phyloP scores from a whole-genome alignment of 2,113 vertebrate genomes.

The Corythoichthys intestinalis region DNA sequence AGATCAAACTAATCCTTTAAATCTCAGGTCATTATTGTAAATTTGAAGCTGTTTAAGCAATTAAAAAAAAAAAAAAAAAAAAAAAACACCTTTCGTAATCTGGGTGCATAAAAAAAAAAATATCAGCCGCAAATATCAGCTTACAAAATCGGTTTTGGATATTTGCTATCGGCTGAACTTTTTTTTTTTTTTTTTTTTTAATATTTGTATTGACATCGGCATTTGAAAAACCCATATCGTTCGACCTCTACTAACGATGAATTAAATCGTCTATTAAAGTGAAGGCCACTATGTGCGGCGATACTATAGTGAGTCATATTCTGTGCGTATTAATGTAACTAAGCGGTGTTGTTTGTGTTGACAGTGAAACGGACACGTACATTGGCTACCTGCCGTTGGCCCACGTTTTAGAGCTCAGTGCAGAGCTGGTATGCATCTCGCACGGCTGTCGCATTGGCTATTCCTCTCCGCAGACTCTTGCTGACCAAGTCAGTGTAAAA shows the following conservation, averaged over 20 bases:
- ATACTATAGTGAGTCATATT: not conserved
- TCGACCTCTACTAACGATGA: not conserved
- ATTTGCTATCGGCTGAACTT: no score
- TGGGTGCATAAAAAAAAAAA: no score
- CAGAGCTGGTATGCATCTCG: conserved; percentile 89
- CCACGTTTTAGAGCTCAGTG: conserved; percentile 94
- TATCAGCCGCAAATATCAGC: no score
- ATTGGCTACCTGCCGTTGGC: conserved; percentile 94
- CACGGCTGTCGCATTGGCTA: conserved; percentile 93
- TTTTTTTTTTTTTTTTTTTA: no score
- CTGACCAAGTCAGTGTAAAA: conserved; percentile 83
- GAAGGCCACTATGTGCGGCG: not conserved
- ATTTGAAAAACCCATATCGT: no score
- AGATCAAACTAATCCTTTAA: no score
- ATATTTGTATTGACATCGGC: no score
- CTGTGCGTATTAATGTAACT: not conserved
- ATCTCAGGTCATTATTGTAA: no score
- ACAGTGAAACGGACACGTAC: conserved; percentile 89
- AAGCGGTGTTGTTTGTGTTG: conserved; percentile 12
- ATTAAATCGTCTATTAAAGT: not conserved
- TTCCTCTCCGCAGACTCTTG: conserved; percentile 92
- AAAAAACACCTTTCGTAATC: no score
- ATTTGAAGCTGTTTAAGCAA: no score
- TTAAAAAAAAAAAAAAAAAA: no score
- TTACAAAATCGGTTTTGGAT: no score